These are phyloP conservation scores for Suricata suricatta DNA, from an alignment of 2,113 vertebrate species.

Conservation along the genomic window DNA sequence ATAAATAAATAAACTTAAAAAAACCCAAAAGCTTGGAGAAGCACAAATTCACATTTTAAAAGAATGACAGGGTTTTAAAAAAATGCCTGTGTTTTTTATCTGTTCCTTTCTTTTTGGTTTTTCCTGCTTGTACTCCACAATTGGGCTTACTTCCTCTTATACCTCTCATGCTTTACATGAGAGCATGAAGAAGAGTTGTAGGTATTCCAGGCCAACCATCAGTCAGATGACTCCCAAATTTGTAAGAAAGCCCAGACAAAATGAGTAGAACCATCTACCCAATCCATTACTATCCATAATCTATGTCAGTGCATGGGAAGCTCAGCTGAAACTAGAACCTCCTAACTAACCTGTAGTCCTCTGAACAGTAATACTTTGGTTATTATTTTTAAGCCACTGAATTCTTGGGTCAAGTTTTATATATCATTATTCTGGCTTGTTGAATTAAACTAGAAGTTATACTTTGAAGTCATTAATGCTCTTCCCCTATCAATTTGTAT, in stretches of 20 bases:
- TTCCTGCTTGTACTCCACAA: not conserved
- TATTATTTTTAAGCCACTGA: slow-evolving; percentile 28
- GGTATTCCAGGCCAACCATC: not conserved
- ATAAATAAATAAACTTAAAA: no score
- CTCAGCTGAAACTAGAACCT: not conserved
- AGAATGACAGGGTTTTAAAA: not conserved
- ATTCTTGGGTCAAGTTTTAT: not conserved
- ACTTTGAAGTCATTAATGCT: not conserved
- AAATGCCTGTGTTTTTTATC: not conserved
- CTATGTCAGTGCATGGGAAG: not conserved
- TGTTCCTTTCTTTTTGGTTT: not conserved
- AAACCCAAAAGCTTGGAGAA: not conserved
- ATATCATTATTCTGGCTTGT: not conserved
- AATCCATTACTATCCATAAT: not conserved
- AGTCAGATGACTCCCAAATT: not conserved
- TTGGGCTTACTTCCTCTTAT: not conserved
- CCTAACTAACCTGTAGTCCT: not conserved
- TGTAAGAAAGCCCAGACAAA: not conserved
- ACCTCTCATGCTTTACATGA: not conserved
- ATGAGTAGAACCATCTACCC: not conserved
- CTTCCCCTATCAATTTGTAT: not conserved
- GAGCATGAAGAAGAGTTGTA: not conserved
- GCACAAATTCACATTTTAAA: not conserved
- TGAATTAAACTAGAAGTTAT: slow-evolving; percentile 1
- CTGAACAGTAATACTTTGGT: not conserved